Percentiles rank a stretch among this genome's conserved stretches.
Evolutionary conservation across 2,888 invertebrate genomes (phyloP).

Genomic region (Apocheima hispidaria): DNA sequence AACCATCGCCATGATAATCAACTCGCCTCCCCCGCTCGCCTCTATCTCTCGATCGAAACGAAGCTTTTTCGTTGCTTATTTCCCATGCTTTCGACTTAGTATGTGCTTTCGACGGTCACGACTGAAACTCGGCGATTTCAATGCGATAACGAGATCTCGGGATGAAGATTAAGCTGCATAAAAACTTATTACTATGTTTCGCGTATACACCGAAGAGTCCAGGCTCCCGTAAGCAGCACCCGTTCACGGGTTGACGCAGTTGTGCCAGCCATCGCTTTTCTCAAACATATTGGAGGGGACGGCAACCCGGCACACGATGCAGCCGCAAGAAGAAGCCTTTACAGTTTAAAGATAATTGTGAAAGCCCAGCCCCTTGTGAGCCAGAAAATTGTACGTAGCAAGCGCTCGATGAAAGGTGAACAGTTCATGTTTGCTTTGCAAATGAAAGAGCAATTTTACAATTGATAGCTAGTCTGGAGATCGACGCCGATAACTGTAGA

Average conservation of each 20-base stretch:
- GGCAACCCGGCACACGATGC: too few species aligned
- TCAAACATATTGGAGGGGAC: too few species aligned
- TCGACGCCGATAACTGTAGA: conserved; percentile 12
- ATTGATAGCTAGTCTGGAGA: conserved; percentile 15
- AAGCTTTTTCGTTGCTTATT: conserved; percentile 39
- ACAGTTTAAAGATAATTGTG: too few species aligned
- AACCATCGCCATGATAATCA: background rate
- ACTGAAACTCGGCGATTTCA: conserved; percentile 25
- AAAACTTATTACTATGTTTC: too few species aligned
- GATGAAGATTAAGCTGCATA: background rate
- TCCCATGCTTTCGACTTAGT: conserved; percentile 42
- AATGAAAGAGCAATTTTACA: conserved; percentile 25
- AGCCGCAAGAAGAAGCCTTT: too few species aligned
- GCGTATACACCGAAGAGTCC: too few species aligned
- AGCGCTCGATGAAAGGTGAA: conserved; percentile 27
- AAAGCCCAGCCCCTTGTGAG: background rate
- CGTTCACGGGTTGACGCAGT: too few species aligned
- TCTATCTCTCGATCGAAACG: conserved; percentile 28
- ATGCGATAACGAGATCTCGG: conserved; percentile 28
- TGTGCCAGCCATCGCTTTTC: too few species aligned
- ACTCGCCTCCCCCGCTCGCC: conserved; percentile 12
- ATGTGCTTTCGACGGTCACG: conserved; percentile 42
- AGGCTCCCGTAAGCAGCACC: too few species aligned
- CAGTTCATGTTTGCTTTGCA: conserved; percentile 28
- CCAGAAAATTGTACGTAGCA: background rate